phyloP scores from a whole-genome alignment of 2,113 vertebrate genomes.

The Fregata magnificens region DNA sequence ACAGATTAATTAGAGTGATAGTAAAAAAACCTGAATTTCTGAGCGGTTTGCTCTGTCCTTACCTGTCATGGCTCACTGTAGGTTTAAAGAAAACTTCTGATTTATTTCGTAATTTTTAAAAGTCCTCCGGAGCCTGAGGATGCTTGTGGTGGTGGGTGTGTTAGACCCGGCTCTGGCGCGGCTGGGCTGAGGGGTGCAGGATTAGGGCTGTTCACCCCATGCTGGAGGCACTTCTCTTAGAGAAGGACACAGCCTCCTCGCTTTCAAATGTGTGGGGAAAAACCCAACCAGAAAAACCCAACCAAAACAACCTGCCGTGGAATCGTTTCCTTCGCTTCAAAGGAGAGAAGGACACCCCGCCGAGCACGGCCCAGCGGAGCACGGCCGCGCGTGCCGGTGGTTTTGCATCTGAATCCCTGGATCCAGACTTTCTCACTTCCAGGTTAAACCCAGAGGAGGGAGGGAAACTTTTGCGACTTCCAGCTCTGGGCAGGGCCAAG shows the following conservation, averaged over 20 bases:
- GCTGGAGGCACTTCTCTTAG: background rate
- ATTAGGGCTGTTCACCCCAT: background rate
- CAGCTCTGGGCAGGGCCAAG: background rate
- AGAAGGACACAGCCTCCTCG: background rate
- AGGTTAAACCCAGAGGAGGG: background rate
- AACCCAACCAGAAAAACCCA: rapidly evolving
- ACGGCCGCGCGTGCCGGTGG: background rate
- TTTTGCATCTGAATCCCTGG: background rate
- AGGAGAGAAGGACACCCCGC: background rate
- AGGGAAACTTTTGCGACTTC: background rate
- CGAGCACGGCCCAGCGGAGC: background rate
- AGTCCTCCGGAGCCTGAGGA: background rate
- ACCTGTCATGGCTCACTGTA: background rate
- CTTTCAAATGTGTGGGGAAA: rapidly evolving
- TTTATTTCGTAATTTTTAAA: background rate
- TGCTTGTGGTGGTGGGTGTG: background rate
- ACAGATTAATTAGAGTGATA: background rate
- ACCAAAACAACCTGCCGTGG: background rate
- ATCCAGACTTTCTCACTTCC: background rate
- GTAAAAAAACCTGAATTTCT: constrained; percentile 5
- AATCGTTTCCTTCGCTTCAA: background rate
- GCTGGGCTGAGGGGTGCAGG: background rate
- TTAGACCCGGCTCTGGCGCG: background rate
- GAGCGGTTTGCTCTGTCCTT: background rate
- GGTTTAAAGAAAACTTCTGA: background rate